Evolutionary conservation across 2,888 invertebrate genomes (phyloP), one percentile per base, ranked within the genome.

Genomic region (Drosophila aldrichi): DNA sequence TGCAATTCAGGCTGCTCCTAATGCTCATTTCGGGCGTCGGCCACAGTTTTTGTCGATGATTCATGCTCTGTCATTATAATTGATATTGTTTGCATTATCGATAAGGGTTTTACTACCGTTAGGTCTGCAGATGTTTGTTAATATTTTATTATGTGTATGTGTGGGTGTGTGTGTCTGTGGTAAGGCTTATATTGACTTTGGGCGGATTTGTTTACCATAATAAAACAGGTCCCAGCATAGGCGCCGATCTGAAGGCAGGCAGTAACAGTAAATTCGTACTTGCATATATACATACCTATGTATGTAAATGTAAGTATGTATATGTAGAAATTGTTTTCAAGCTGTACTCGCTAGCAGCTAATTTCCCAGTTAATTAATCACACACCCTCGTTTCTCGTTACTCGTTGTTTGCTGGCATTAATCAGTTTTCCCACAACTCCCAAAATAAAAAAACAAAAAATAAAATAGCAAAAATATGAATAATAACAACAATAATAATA

Each of bases 61-160:
- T 77, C 66, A 77, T 63, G 64, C 49, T 60, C 46, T 62, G 56
- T 62, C 73, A 77, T 61, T 66, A 60, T 60, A 77, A 77, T 77
- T 77, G 77, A 77, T 70, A 77, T 60, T 56, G 69, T 66, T 56
- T 68, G 40, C 36, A 40, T 32, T 77, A 69, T 77, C 55, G 73
- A 69, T 73, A 77, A 69, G 59, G 44, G 6, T n/a, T 10, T 32
- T 40, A 34, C 22, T 70, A 54, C 25, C 43, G n/a, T 46, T 56
- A 18, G 18, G 10, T 22, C 20, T 41, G 41, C 46, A 49, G 40
- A 20, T 58, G 41, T 48, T 55, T 44, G 29, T 25, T 48, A 48
- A 57, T 43, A 44, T n/a, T 18, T 22, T 12, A 32, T 16, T 32
- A 16, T n/a, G n/a, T 55, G 2, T 29, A 1, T 29, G 3, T 22